These are phyloP conservation scores for Poeciliopsis prolifica DNA, from an alignment of 2,113 vertebrate species.

Conservation along the genomic window DNA sequence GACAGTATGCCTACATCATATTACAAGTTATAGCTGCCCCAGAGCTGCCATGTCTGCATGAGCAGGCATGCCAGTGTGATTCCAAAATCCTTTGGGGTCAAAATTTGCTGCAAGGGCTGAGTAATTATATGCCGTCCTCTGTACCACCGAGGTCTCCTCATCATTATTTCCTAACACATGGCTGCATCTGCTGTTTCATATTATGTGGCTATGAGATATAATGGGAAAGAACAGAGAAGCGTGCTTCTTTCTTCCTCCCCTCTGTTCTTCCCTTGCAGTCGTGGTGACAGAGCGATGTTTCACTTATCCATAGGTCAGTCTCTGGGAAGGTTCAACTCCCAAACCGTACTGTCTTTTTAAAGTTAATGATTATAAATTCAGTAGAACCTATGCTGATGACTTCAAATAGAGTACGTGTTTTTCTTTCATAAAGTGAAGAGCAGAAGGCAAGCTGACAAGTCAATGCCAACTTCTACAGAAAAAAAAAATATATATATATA, in stretches of 20 bases:
- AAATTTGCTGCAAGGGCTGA: slow-evolving; percentile 55
- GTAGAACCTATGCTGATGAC: neutral
- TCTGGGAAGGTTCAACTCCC: slow-evolving; percentile 42
- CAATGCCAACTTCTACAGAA: neutral
- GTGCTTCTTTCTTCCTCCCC: slow-evolving; percentile 3
- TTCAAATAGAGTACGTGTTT: slow-evolving; percentile 1
- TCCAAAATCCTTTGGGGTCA: slow-evolving; percentile 63
- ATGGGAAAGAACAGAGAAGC: slow-evolving; percentile 27
- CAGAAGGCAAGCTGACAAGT: neutral
- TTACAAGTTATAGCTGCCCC: slow-evolving; percentile 51
- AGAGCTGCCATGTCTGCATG: slow-evolving; percentile 54
- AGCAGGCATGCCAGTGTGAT: slow-evolving; percentile 40
- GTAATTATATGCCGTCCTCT: slow-evolving; percentile 66
- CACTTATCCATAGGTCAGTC: slow-evolving; percentile 44
- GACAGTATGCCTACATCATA: slow-evolving; percentile 43
- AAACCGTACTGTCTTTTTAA: slow-evolving; percentile 8
- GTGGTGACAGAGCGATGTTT: slow-evolving; percentile 44
- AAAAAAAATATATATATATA: neutral
- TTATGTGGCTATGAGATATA: slow-evolving; percentile 54
- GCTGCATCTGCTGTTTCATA: slow-evolving; percentile 56
- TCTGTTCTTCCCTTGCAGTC: slow-evolving; percentile 21
- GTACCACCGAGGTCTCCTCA: slow-evolving; percentile 50
- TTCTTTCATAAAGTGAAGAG: neutral
- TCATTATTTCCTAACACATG: slow-evolving; percentile 66
- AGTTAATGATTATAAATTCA: slow-evolving; percentile 4